Evolutionary conservation across 2,888 invertebrate genomes (phyloP), one percentile per base, ranked within the genome.

Genomic region (Dynastes hyllus): DNA sequence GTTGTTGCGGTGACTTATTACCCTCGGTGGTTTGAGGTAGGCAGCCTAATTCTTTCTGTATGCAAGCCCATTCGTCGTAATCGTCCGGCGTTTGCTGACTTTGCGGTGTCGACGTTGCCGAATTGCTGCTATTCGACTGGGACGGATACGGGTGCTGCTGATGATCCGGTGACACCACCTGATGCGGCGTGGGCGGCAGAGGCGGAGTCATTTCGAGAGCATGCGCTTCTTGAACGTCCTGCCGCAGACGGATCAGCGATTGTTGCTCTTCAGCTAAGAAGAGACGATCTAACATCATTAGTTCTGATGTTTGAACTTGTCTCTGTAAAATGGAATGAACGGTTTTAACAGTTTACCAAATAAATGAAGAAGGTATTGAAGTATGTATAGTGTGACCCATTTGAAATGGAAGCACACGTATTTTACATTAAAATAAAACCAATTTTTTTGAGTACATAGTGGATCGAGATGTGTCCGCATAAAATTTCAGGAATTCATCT

Each of bases 221-320:
- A n/a, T 81, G 86, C 1, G 82, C 81, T 58, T 85, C 84, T 77
- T 88, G 87, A 50, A 84, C 84, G 51, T 92, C 92, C 76, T 91
- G 91, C 67, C 92, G 91, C 81, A 93, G 88, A 84, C 91, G 91
- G 76, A 92, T 91, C 66, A 95, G 89, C 79, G 92, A 91, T 80
- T 90, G 91, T 83, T 93, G 92, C 80, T 95, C 93, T 84, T 95
- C 95, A 22, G 93, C 91, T 66, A 95, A 92, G 86, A 95, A 92
- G 88, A 94, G 91, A 78, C 94, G 91, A 84, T 95, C 93, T 80
- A 96, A 90, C 93, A 95, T 94, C 89, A 95, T 93, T 79, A 93
- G 87, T 87, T 96, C 96, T 0, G 95, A 93, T 0, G 95, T 94
- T 82, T 93, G 92, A 78, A 94, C 93, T 84, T 92, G 92, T 75